Conservation (phyloP, 2,797 vertebrate species). For the Danio albolineatus region DNA sequence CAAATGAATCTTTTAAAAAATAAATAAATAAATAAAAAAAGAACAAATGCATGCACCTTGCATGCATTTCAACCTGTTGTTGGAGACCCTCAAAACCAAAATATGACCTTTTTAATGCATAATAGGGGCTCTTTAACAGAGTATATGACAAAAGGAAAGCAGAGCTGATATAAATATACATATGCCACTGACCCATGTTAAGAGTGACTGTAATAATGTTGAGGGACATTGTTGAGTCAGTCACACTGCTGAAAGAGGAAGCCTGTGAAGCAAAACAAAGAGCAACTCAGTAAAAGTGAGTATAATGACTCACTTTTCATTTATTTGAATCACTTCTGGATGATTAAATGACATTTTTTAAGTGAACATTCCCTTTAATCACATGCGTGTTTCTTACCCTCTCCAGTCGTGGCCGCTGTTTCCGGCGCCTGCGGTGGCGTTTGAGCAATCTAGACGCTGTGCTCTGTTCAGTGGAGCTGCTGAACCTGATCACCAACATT, state of each 20-base stretch:
- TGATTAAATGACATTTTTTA: too few relatives aligned
- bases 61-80: too few relatives aligned
- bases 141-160: background rate
- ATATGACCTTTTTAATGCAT: too few relatives aligned
- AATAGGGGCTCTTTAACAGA: too few relatives aligned
- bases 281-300: background rate
- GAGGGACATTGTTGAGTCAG: conserved; percentile 93
- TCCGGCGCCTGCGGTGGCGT: conserved; percentile 88
- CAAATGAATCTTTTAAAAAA: too few relatives aligned
- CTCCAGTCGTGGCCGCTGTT: conserved; percentile 91
- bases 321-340: too few relatives aligned
- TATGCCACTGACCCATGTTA: conserved; percentile 87
- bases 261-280: conserved; percentile 72
- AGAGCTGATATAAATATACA: background rate
- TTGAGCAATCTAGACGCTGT: conserved; percentile 90
- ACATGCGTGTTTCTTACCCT: conserved; percentile 74
- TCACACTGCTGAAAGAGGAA: conserved; percentile 93
- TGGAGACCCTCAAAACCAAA: too few relatives aligned
- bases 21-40: too few relatives aligned
- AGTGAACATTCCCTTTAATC: too few relatives aligned
- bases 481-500: conserved; percentile 81
- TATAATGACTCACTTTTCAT: too few relatives aligned
- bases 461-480: conserved; percentile 92
- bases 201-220: conserved; percentile 95
- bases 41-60: too few relatives aligned